Conservation (phyloP, 2,888 invertebrate genomes). For the Pachliopta kotzebuea region DNA sequence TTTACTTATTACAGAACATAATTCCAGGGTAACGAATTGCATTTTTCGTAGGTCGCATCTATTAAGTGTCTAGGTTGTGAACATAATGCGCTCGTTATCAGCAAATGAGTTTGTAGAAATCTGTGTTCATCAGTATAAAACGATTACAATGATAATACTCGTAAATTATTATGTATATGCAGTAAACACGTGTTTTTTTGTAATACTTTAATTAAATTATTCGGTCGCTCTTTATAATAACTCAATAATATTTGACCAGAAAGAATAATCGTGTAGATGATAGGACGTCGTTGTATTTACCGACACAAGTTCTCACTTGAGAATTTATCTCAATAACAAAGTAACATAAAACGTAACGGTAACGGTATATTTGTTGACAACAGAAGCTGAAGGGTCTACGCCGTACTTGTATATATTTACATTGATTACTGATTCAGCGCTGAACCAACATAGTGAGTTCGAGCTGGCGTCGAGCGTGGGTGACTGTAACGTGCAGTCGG, state of each 20-base stretch:
- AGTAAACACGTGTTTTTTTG: no score
- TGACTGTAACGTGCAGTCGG: conserved; percentile 33
- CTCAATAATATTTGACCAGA: neutral
- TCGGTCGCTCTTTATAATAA: neutral
- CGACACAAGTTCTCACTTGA: conserved; percentile 2
- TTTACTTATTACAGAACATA: no score
- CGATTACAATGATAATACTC: neutral
- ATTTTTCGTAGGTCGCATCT: no score
- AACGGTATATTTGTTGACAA: conserved; percentile 21
- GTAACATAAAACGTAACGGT: conserved; percentile 24
- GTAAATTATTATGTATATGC: neutral
- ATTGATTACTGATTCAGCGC: conserved; percentile 25
- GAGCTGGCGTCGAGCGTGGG: conserved; percentile 45
- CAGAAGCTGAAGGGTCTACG: conserved; percentile 18
- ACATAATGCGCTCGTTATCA: no score
- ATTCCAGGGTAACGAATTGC: no score
- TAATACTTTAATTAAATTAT: no score
- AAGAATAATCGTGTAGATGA: neutral
- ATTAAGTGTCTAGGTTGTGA: no score
- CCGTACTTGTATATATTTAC: conserved; percentile 23
- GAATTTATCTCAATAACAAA: conserved; percentile 4
- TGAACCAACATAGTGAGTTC: conserved; percentile 33
- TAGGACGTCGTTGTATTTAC: conserved; percentile 5
- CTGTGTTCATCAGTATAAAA: no score
- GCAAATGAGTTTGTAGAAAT: no score